Evolutionary conservation across 2,113 vertebrate species (phyloP).

Genomic region (Alligator mississippiensis): DNA sequence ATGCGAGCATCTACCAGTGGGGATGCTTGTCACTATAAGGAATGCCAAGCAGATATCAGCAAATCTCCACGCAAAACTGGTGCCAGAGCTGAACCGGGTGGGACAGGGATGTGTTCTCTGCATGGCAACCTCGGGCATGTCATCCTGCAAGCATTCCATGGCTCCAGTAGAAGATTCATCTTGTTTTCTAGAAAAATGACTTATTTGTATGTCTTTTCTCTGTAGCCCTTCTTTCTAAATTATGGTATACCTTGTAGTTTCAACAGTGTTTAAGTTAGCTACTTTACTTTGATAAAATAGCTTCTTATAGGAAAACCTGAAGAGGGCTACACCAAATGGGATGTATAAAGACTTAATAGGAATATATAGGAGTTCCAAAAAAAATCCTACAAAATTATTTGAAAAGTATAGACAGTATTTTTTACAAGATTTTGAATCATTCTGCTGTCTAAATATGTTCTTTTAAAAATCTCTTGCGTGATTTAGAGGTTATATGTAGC

Average conservation of each 20-base stretch:
- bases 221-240: too few relatives aligned
- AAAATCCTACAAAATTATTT: not conserved
- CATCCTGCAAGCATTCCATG: fast-evolving
- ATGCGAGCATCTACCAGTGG: not conserved
- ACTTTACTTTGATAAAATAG: too few relatives aligned
- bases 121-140: not conserved
- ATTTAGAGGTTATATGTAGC: not conserved
- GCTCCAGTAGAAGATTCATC: not conserved
- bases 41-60: not conserved
- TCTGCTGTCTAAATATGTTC: not conserved
- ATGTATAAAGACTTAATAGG: not conserved
- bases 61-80: not conserved
- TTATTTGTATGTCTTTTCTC: too few relatives aligned
- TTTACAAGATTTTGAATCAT: not conserved
- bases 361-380: not conserved
- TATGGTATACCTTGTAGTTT: too few relatives aligned
- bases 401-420: not conserved
- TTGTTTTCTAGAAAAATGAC: too few relatives aligned
- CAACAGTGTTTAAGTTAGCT: too few relatives aligned
- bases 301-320: too few relatives aligned
- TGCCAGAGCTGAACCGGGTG: not conserved
- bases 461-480: not conserved
- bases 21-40: not conserved
- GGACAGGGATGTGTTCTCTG: not conserved
- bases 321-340: too few relatives aligned